Evolutionary conservation across 2,888 invertebrate genomes (phyloP).

Genomic region (Theodoxus fluviatilis): DNA sequence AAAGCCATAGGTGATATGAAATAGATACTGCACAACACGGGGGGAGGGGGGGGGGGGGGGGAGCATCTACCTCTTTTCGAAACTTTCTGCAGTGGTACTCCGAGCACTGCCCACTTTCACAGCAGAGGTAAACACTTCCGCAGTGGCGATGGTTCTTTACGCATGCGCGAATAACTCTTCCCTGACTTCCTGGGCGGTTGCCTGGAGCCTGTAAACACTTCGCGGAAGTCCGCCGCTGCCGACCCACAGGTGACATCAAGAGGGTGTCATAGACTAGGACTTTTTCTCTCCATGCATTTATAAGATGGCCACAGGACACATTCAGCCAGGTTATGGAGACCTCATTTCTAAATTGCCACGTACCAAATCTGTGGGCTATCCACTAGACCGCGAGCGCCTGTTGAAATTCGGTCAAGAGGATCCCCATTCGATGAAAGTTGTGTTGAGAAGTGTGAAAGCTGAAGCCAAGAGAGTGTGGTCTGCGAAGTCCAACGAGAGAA

Average conservation of each 20-base stretch:
- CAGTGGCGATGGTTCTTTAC: no score
- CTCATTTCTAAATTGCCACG: conserved; percentile 47
- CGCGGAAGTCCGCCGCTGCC: background rate
- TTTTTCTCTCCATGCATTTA: no score
- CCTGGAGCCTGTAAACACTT: conserved; percentile 44
- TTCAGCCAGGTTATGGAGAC: conserved; percentile 54
- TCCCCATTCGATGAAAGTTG: conserved; percentile 34
- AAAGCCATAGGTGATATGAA: no score
- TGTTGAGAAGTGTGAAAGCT: conserved; percentile 44
- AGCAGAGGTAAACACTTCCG: no score
- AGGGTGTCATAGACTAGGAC: no score
- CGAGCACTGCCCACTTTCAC: no score
- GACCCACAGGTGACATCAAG: no score
- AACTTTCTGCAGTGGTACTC: background rate
- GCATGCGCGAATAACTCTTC: conserved; percentile 18
- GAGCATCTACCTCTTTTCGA: background rate
- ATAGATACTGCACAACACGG: no score
- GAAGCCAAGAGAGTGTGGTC: conserved; percentile 50
- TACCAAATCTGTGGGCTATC: conserved; percentile 45
- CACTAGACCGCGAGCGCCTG: conserved; percentile 43
- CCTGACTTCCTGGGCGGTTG: conserved; percentile 38
- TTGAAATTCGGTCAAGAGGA: conserved; percentile 36
- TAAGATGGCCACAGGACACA: conserved; percentile 56
- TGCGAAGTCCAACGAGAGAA: conserved; percentile 36
- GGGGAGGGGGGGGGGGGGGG: no score